Evolutionary conservation across 2,888 invertebrate species (phyloP).

Genomic region (Torymus aiolomorphi): DNA sequence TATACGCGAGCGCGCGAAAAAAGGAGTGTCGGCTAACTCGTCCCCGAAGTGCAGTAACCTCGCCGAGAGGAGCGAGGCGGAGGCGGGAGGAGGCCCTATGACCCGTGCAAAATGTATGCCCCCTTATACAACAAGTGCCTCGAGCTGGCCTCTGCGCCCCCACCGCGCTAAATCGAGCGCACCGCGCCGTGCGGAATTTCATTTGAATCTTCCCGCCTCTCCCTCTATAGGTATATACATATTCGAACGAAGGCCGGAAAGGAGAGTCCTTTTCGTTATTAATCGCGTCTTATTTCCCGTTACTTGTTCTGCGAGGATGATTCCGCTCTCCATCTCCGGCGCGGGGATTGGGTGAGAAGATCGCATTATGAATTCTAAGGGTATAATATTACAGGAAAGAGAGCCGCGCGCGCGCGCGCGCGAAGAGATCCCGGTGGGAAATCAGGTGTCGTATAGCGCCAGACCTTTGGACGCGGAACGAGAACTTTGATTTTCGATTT

Average conservation of each 20-base stretch:
- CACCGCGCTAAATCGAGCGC: conserved; percentile 65
- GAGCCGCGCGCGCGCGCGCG: neutral
- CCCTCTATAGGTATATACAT: neutral
- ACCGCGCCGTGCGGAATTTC: conserved; percentile 64
- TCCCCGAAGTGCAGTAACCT: conserved; percentile 74
- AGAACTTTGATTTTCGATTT: conserved; percentile 49
- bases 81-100: conserved; percentile 66
- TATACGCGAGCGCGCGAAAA: neutral
- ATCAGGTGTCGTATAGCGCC: conserved; percentile 28
- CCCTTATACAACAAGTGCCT: conserved; percentile 58
- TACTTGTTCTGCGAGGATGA: conserved; percentile 23
- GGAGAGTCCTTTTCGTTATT: conserved; percentile 32
- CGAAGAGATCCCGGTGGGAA: conserved; percentile 40
- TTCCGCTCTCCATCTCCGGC: neutral
- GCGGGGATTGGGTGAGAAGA: conserved; percentile 23
- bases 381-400: conserved; percentile 24
- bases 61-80: conserved; percentile 62
- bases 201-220: conserved; percentile 59
- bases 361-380: conserved; percentile 38
- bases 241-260: neutral
- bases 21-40: conserved; percentile 67
- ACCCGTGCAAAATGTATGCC: conserved; percentile 73
- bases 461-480: conserved; percentile 12
- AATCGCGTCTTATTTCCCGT: conserved; percentile 56
- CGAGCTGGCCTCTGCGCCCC: conserved; percentile 5